Base-by-base conservation (phyloP, 2,888 invertebrate species). In the Calliopum simillimum region DNA sequence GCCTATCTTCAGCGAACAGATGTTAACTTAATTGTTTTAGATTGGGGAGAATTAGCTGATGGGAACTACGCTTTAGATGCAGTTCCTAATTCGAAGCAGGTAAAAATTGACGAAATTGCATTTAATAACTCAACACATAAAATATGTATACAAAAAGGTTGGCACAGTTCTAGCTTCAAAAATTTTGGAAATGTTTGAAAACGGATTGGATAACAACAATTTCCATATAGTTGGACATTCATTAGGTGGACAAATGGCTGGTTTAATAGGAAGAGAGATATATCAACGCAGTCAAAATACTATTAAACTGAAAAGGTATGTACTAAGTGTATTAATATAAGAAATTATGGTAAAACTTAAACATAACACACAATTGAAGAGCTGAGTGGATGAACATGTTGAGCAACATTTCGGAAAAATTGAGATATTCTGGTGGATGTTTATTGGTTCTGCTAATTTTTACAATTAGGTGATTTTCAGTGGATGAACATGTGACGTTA, bases 211-310 rank as follows among this genome's bases (percentile, higher is more conserved):
- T 65, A 79, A 82, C 44, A 76, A 79, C 3, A 81, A 75, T 66
- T 78, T 86, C 4, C 84, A 86, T 68, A 77, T 86, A 41, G 85
- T 86, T 4, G 86, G 86, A 0, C 86, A 86, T 76, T 86, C 86
- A 0, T 72, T 86, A 63, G 86, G 86, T 25, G 84, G 84, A 3
- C 86, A 86, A 74, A 76, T 86, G 77, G 79, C 84, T 14, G 86
- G 86, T 2, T 75, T 82, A 23, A 76, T 85, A 21, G 86, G 85
- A 2, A 77, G 85, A 4, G 84, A 82, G 66, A 71, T 83, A 4
- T 77, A 76, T 68, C 69, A 69, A 21, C 73, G 76, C 44, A 78
- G 79, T 3, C 73, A 77, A 5, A 77, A 79, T 41, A 74, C 74
- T 13, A 77, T 75, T 63, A 74, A 74, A 68, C 21, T 82, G 14